Conservation (phyloP, 2,113 vertebrate genomes). For the Epinephelus lanceolatus region DNA sequence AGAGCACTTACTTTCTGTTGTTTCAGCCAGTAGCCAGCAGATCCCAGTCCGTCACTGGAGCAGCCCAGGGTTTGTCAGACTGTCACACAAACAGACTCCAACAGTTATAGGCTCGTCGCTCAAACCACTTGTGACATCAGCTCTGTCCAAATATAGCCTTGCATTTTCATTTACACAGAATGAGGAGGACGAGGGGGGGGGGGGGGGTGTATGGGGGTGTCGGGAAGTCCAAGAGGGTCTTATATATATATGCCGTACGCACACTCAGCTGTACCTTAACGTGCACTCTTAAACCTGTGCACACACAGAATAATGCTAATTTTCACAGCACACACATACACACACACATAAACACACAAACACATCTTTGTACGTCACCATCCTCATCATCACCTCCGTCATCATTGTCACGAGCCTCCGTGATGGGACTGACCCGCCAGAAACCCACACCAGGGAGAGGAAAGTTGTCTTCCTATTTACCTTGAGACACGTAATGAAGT, state of each 20-base stretch:
- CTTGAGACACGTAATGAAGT: constrained; percentile 50
- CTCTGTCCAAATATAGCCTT: constrained; percentile 85
- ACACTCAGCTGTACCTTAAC: constrained; percentile 18
- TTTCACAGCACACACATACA: constrained; percentile 30
- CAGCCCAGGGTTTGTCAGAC: constrained; percentile 70
- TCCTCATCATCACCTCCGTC: constrained; percentile 70
- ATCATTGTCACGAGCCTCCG: constrained; percentile 39
- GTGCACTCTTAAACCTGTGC: constrained; percentile 17
- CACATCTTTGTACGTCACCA: constrained; percentile 56
- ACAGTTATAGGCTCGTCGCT: constrained; percentile 83
- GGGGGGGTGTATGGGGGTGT: constrained; percentile 12
- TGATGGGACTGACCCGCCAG: constrained; percentile 55
- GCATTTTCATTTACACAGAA: constrained; percentile 67
- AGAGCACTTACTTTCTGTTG: constrained; percentile 70
- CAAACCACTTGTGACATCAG: constrained; percentile 86
- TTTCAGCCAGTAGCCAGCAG: constrained; percentile 47
- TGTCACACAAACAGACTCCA: constrained; percentile 65
- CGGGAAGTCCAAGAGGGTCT: constrained; percentile 45
- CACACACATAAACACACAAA: not conserved
- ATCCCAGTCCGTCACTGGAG: constrained; percentile 65
- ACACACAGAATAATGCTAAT: not conserved
- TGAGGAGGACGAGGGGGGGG: constrained; percentile 12
- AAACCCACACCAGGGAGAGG: constrained; percentile 46
- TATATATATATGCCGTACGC: constrained; percentile 28
- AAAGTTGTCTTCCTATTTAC: constrained; percentile 46